Conservation (phyloP, 2,113 vertebrate genomes). For the Gopherus evgoodei region DNA sequence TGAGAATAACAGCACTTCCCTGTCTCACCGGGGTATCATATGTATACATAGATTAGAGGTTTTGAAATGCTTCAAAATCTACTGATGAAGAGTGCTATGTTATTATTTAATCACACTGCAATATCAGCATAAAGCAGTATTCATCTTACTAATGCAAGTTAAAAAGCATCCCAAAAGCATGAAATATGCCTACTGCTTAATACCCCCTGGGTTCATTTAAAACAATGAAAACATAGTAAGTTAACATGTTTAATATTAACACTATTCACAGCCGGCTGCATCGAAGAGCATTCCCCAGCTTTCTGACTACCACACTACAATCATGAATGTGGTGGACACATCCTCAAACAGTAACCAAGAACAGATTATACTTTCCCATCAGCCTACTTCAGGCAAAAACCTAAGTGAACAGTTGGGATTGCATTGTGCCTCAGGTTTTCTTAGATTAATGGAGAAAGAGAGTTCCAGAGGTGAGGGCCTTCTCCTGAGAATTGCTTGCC, state of each 20-base stretch:
- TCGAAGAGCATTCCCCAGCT: neutral
- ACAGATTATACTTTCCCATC: neutral
- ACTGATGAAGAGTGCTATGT: no score
- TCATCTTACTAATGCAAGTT: no score
- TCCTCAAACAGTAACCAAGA: conserved; percentile 20
- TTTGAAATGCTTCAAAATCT: no score
- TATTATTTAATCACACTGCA: no score
- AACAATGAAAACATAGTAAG: neutral
- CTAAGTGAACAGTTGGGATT: conserved; percentile 9
- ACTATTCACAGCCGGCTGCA: neutral
- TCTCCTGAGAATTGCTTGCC: conserved; percentile 19
- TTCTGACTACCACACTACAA: neutral
- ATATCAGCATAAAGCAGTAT: no score
- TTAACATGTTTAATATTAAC: neutral
- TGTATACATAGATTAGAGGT: no score
- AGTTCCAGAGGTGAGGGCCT: conserved; percentile 14
- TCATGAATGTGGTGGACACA: neutral
- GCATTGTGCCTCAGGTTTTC: conserved; percentile 9
- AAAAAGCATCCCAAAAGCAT: no score
- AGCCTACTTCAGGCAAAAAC: conserved; percentile 26
- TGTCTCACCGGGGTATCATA: no score
- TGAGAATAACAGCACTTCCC: no score
- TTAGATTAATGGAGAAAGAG: conserved; percentile 37
- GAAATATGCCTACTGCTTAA: neutral
- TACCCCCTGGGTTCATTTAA: neutral